Evolutionary conservation across 2,888 invertebrate species (phyloP).

Genomic region (Aphelenchoides bicaudatus): DNA sequence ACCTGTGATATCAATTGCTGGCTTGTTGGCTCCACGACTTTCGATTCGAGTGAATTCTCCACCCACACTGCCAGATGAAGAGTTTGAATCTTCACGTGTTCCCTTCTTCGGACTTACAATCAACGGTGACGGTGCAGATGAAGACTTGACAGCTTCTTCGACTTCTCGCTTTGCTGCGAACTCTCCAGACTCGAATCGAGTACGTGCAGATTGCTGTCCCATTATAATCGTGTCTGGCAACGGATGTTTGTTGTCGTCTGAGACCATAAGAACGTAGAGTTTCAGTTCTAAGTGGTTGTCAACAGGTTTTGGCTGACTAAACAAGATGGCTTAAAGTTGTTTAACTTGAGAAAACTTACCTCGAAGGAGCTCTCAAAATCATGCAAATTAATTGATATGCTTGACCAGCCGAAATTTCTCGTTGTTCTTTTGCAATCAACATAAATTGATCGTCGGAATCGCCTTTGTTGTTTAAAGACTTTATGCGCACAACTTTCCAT

Average conservation of each 20-base stretch:
- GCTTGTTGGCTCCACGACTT: no score
- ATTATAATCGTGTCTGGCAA: constrained; percentile 8
- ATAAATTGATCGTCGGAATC: constrained; percentile 35
- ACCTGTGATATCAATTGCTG: no score
- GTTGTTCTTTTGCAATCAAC: constrained; percentile 34
- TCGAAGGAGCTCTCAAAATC: no score
- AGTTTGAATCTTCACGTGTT: background rate
- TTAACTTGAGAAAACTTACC: no score
- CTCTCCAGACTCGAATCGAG: background rate
- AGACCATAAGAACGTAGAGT: constrained; percentile 39
- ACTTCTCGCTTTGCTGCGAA: no score
- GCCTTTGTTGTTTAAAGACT: constrained; percentile 26
- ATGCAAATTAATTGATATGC: constrained; percentile 28
- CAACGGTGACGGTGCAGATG: no score
- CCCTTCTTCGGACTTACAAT: no score
- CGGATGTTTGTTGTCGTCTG: constrained; percentile 20
- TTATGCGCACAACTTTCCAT: constrained; percentile 71
- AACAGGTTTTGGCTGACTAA: no score
- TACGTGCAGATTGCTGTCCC: no score
- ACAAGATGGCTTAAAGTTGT: constrained; percentile 21
- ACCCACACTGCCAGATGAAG: background rate
- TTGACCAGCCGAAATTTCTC: constrained; percentile 11
- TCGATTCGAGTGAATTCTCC: constrained; percentile 14
- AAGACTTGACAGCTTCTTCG: no score
- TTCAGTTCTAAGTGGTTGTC: constrained; percentile 34